Conservation (phyloP, 2,888 invertebrate species). For the Petrolisthes manimaculis region DNA sequence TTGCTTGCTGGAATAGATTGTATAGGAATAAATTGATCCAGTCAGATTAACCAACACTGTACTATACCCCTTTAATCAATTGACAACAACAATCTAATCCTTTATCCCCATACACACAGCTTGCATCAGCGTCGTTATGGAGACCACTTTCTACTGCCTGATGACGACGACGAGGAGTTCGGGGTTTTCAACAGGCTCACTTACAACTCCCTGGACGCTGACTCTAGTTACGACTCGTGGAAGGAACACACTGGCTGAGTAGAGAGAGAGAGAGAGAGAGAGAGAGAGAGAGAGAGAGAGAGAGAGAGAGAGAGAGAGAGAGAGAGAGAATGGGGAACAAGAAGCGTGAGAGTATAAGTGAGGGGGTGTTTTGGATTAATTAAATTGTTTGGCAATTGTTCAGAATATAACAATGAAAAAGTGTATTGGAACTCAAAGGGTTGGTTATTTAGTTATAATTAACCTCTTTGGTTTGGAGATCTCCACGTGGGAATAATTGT, state of each 20-base stretch:
- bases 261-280: background rate
- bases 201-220: slow-evolving; percentile 28
- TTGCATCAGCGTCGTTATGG: slow-evolving; percentile 26
- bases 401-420: no score
- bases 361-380: no score
- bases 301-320: background rate
- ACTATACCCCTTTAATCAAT: no score
- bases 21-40: no score
- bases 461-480: no score
- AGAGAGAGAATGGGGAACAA: background rate
- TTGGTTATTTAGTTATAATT: no score
- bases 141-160: slow-evolving; percentile 21
- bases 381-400: no score
- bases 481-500: no score
- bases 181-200: slow-evolving; percentile 35
- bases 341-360: background rate
- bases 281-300: background rate
- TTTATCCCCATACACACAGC: slow-evolving; percentile 6
- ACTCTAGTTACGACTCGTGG: slow-evolving; percentile 35
- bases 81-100: no score
- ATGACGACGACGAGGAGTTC: slow-evolving; percentile 41
- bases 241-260: slow-evolving; percentile 33
- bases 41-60: no score
- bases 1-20: no score
- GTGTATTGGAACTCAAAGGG: no score